Conservation (phyloP, 2,888 invertebrate species). For the Eristalis pertinax region DNA sequence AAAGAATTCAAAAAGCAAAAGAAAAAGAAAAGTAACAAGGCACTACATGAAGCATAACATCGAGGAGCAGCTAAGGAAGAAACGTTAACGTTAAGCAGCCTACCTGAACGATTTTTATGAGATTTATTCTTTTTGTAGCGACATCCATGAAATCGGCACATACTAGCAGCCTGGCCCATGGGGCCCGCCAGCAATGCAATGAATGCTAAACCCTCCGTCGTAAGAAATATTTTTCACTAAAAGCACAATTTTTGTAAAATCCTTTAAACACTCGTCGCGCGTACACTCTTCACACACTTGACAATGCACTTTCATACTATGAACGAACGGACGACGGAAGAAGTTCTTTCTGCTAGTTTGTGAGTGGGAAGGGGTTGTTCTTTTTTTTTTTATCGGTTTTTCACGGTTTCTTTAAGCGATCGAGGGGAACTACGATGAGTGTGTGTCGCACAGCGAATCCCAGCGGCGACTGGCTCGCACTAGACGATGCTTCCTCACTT, state of each 20-base stretch:
- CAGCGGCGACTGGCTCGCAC: conserved; percentile 1
- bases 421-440: background rate
- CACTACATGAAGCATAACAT: conserved; percentile 4
- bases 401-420: background rate
- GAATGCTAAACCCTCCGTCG: conserved; percentile 82
- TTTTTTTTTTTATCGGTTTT: background rate
- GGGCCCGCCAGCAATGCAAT: conserved; percentile 81
- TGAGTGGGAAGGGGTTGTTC: background rate
- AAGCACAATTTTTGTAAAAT: conserved; percentile 20
- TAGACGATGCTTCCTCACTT: conserved; percentile 4
- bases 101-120: conserved; percentile 74
- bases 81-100: conserved; percentile 7
- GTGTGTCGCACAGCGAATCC: background rate
- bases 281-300: background rate
- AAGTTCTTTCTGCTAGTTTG: background rate
- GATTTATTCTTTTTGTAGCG: conserved; percentile 88
- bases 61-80: background rate
- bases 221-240: conserved; percentile 77
- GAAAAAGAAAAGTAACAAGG: background rate
- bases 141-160: conserved; percentile 91
- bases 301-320: conserved; percentile 47
- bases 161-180: conserved; percentile 91
- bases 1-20: background rate
- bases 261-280: background rate
- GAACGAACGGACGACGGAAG: background rate